A percentile compares a stretch with the other conserved stretches of the same genome.
Conservation (phyloP, 2,113 vertebrate species). For the Anarhynchus alexandrinus region DNA sequence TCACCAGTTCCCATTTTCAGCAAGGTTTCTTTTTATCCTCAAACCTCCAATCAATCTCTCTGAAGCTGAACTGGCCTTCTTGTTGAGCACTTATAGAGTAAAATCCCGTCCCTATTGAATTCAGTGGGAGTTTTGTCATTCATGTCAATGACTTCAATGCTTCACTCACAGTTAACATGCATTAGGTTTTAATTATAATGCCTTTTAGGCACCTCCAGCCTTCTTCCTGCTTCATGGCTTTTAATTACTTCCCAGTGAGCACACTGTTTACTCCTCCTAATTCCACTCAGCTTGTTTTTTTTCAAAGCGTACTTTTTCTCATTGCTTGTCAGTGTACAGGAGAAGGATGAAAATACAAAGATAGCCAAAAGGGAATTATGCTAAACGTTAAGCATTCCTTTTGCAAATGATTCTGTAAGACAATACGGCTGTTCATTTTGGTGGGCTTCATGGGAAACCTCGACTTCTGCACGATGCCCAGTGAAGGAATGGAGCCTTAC, state of each 20-base stretch:
- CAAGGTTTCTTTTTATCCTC: constrained; percentile 27
- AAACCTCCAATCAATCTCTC: constrained; percentile 18
- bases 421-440: neutral
- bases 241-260: constrained; percentile 40
- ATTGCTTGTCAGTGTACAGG: neutral
- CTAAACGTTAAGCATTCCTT: neutral
- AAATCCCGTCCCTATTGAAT: constrained; percentile 3
- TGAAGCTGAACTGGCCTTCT: constrained; percentile 10
- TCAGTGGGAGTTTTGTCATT: constrained; percentile 41
- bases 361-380: neutral
- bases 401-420: neutral
- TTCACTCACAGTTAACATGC: constrained; percentile 15
- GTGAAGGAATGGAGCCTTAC: neutral
- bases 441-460: neutral
- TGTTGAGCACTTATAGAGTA: neutral
- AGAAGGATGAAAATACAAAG: constrained; percentile 9
- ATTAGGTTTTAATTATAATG: constrained; percentile 54
- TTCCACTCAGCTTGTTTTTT: neutral
- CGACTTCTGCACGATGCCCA: neutral
- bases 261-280: constrained; percentile 35
- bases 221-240: constrained; percentile 30
- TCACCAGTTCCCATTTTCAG: constrained; percentile 4
- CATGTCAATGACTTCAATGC: constrained; percentile 7
- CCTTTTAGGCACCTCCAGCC: constrained; percentile 21
- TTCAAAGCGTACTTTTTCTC: neutral